Percentiles rank a stretch among this genome's conserved stretches.
Evolutionary conservation across 2,888 invertebrate species (phyloP).

Genomic region (Apamea anceps): DNA sequence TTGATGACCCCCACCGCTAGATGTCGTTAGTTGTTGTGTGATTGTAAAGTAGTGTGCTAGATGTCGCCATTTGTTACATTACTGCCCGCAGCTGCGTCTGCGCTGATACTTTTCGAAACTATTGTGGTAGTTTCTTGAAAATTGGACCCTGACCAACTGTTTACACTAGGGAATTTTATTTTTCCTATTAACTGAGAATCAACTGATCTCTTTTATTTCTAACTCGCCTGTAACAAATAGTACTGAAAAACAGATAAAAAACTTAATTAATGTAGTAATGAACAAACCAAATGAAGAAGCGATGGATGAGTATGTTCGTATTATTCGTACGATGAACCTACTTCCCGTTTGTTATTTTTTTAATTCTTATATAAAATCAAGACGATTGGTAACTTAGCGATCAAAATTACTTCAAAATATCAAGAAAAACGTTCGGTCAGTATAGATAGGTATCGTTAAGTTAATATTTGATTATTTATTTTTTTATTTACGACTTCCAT

Average conservation of each 20-base stretch:
- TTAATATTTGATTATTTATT: constrained; percentile 71
- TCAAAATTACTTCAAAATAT: constrained; percentile 25
- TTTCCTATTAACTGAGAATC: constrained; percentile 34
- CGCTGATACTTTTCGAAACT: constrained; percentile 48
- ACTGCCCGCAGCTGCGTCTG: constrained; percentile 54
- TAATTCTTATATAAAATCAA: constrained; percentile 9
- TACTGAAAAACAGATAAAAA: constrained; percentile 7
- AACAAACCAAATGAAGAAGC: constrained; percentile 45
- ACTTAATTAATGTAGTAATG: constrained; percentile 11
- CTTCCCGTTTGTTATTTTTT: constrained; percentile 20
- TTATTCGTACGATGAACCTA: constrained; percentile 17
- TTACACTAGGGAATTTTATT: constrained; percentile 4
- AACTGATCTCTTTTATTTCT: constrained; percentile 50
- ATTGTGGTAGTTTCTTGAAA: constrained; percentile 49
- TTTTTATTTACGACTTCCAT: constrained; percentile 57
- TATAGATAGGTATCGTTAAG: constrained; percentile 64
- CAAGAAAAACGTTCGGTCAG: constrained; percentile 59
- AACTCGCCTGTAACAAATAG: constrained; percentile 18
- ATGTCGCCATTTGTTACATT: constrained; percentile 69
- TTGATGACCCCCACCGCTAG: constrained; percentile 72
- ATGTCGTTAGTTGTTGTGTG: constrained; percentile 72
- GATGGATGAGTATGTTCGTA: constrained; percentile 31
- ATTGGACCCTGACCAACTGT: constrained; percentile 45
- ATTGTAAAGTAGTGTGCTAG: constrained; percentile 77
- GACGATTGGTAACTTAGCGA: constrained; percentile 26